Evolutionary conservation across 2,113 vertebrate species (phyloP), one percentile per base, ranked within the genome.

Genomic region (Tenebrosternarchus preto): DNA sequence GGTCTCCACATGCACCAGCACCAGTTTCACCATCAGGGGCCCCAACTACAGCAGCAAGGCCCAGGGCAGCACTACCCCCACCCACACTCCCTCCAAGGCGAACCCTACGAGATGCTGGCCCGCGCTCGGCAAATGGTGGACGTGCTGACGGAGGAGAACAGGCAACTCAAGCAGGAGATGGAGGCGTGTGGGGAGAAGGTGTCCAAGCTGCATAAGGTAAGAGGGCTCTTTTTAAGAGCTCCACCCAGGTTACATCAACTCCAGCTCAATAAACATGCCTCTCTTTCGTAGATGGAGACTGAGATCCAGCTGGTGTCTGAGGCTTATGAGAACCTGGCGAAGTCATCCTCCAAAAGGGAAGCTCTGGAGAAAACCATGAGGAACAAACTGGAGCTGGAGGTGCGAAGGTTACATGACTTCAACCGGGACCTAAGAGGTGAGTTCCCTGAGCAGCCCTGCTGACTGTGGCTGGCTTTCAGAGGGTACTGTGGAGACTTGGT

Each of bases 291-390:
- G 98, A 88, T 99, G 93, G 98, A 99, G 88, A 96, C 94, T 36
- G 98, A 99, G 92, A 99, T 98, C 84, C 97, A 98, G 87, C 92
- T 96, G 84, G 96, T 99, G 78, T 99, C 97, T 0, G 97, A 99
- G 87, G 97, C 95, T 0, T 99, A 99, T 70, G 98, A 99, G 89
- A 99, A 97, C 90, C 92, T 99, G 59, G 95, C 96, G 22, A 99
- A 98, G 89, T 98, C 98, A 0, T 99, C 97, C 1, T 96, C 96
- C 8, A 99, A 99, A 90, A 90, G 96, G 83, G 98, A 99, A 79
- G 86, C 95, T 31, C 90, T 99, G 89, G 98, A 99, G 89, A 99
- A 99, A 87, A 96, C 98, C 72, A 99, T 99, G 98, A 95, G 96
- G 85, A 98, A 95, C 89, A 99, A 99, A 86, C 91, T 99, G 77